These are phyloP conservation scores for Camptogramma bilineatum DNA, from an alignment of 2,888 invertebrate genomes.

Conservation along the genomic window DNA sequence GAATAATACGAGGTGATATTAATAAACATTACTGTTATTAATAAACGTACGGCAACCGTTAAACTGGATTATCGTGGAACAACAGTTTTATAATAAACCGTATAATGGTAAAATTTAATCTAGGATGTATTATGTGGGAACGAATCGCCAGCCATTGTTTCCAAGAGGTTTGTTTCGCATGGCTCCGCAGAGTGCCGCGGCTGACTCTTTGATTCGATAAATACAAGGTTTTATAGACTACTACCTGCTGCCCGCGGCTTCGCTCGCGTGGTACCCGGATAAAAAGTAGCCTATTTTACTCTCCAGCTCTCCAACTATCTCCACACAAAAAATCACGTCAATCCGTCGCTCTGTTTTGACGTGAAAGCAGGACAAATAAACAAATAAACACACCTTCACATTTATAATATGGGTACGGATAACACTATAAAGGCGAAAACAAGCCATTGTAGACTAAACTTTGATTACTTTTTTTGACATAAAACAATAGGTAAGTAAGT, in stretches of 20 bases:
- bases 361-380: too few relatives aligned
- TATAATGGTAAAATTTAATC: constrained; percentile 59
- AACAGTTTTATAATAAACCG: constrained; percentile 59
- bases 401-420: too few relatives aligned
- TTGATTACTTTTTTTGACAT: background rate
- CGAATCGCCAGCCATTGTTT: constrained; percentile 47
- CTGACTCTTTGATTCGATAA: background rate
- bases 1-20: constrained; percentile 6
- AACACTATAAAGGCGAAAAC: background rate
- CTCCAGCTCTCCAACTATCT: too few relatives aligned
- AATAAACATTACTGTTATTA: constrained; percentile 16
- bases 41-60: constrained; percentile 48
- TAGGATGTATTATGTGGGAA: constrained; percentile 61
- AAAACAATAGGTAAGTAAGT: background rate
- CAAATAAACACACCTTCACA: too few relatives aligned
- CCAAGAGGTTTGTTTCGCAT: constrained; percentile 22
- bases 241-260: too few relatives aligned
- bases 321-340: too few relatives aligned
- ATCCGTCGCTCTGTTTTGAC: too few relatives aligned
- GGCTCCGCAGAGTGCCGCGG: constrained; percentile 3
- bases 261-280: too few relatives aligned
- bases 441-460: background rate
- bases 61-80: constrained; percentile 54
- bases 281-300: too few relatives aligned
- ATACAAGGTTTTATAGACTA: constrained; percentile 2